These are phyloP conservation scores for Tiliqua scincoides DNA, from an alignment of 2,113 vertebrate genomes.

Conservation along the genomic window DNA sequence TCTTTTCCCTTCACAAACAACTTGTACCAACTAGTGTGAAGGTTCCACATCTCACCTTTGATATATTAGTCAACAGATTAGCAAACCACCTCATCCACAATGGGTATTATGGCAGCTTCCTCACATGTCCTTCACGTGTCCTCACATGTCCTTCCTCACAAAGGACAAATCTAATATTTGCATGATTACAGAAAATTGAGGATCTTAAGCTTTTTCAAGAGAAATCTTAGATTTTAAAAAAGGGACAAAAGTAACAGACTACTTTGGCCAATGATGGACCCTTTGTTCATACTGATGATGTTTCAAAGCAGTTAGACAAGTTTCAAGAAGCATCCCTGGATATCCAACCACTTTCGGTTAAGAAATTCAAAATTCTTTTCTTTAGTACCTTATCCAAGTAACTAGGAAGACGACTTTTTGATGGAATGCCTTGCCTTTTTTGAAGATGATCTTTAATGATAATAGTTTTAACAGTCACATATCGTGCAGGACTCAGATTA, in stretches of 20 bases:
- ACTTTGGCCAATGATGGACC: neutral
- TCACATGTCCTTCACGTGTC: too few species aligned
- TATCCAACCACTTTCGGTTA: constrained; percentile 98
- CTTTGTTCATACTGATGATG: constrained; percentile 14
- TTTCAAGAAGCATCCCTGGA: constrained; percentile 90
- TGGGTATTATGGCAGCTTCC: neutral
- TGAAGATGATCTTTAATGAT: constrained; percentile 98
- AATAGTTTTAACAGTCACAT: constrained; percentile 96
- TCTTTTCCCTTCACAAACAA: constrained; percentile 6
- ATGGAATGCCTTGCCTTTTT: constrained; percentile 93
- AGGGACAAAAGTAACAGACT: constrained; percentile 20
- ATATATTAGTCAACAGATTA: constrained; percentile 46
- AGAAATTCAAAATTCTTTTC: constrained; percentile 94
- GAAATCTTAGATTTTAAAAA: constrained; percentile 49
- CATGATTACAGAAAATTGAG: constrained; percentile 32
- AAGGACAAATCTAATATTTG: constrained; percentile 23
- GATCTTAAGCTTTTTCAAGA: constrained; percentile 26
- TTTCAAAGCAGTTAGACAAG: neutral
- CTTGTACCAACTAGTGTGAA: constrained; percentile 3
- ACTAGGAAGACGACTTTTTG: constrained; percentile 94
- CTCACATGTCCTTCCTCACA: too few species aligned
- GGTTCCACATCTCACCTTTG: neutral
- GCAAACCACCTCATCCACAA: constrained; percentile 8
- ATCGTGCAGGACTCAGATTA: constrained; percentile 91
- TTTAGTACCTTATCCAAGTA: constrained; percentile 97